Evolutionary conservation across 2,888 invertebrate genomes (phyloP).

Genomic region (Lymantria dispar): DNA sequence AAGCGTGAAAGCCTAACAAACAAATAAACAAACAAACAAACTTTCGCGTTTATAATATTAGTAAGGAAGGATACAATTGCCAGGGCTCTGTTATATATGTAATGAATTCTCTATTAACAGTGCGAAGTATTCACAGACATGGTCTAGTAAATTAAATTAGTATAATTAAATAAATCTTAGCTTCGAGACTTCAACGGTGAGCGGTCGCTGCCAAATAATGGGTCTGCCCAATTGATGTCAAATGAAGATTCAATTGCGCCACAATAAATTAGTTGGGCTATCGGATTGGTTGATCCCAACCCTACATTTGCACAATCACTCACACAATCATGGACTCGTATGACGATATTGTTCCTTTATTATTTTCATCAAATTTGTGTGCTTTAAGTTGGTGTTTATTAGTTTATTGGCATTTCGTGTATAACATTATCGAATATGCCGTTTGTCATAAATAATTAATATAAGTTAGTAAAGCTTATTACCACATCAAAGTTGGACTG

Average conservation of each 20-base stretch:
- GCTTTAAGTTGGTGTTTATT: slow-evolving; percentile 50
- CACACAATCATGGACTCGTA: slow-evolving; percentile 41
- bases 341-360: slow-evolving; percentile 47
- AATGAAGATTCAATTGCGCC: slow-evolving; percentile 78
- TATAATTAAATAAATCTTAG: slow-evolving; percentile 49
- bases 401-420: slow-evolving; percentile 27
- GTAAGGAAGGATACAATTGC: too few relatives aligned
- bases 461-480: too few relatives aligned
- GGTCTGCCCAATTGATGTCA: slow-evolving; percentile 70
- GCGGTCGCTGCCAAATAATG: slow-evolving; percentile 49
- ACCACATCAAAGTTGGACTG: too few relatives aligned
- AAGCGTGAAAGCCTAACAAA: too few relatives aligned
- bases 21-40: too few relatives aligned
- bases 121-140: too few relatives aligned
- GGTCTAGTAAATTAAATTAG: too few relatives aligned
- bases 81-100: too few relatives aligned
- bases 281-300: slow-evolving; percentile 41
- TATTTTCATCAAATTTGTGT: slow-evolving; percentile 52
- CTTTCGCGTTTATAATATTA: too few relatives aligned
- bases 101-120: too few relatives aligned
- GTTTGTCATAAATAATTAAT: too few relatives aligned
- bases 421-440: too few relatives aligned
- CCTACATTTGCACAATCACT: slow-evolving; percentile 67
- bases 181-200: slow-evolving; percentile 38
- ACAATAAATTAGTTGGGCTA: slow-evolving; percentile 55